Percentiles rank a stretch among this genome's conserved stretches.
These are phyloP conservation scores for Heliconius ismenius DNA, from an alignment of 2,888 invertebrate species.

Conservation along the genomic window DNA sequence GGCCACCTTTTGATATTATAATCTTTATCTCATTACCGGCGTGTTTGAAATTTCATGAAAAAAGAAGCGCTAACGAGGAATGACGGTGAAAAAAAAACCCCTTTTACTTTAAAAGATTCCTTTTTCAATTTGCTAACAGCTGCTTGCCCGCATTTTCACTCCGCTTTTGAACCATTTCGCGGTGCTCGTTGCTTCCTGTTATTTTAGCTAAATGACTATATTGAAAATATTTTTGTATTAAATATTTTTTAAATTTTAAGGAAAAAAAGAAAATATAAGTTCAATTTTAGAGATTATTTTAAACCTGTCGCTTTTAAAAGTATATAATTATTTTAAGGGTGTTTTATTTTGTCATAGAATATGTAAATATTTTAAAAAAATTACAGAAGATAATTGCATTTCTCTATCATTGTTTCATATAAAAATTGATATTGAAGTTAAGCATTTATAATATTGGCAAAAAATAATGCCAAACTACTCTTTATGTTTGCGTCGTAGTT, in stretches of 20 bases:
- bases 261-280: no score
- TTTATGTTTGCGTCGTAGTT: background rate
- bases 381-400: no score
- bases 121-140: slow-evolving; percentile 38
- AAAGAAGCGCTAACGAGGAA: slow-evolving; percentile 35
- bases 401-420: background rate
- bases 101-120: slow-evolving; percentile 38
- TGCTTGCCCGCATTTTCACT: slow-evolving; percentile 37
- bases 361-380: background rate
- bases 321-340: background rate
- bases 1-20: slow-evolving; percentile 21
- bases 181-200: slow-evolving; percentile 25
- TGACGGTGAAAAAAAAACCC: slow-evolving; percentile 38
- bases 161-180: slow-evolving; percentile 29
- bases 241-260: background rate
- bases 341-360: background rate
- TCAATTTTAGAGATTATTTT: no score
- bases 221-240: slow-evolving; percentile 3
- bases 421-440: background rate
- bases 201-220: slow-evolving; percentile 24
- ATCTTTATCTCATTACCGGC: slow-evolving; percentile 32
- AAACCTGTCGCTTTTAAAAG: no score
- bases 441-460: background rate
- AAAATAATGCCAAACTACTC: background rate
- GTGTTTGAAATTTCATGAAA: slow-evolving; percentile 38